A percentile compares a stretch with the other conserved stretches of the same genome.
Evolutionary conservation across 1,140 invertebrate species (phyloP).

Genomic region (Musca domestica): DNA sequence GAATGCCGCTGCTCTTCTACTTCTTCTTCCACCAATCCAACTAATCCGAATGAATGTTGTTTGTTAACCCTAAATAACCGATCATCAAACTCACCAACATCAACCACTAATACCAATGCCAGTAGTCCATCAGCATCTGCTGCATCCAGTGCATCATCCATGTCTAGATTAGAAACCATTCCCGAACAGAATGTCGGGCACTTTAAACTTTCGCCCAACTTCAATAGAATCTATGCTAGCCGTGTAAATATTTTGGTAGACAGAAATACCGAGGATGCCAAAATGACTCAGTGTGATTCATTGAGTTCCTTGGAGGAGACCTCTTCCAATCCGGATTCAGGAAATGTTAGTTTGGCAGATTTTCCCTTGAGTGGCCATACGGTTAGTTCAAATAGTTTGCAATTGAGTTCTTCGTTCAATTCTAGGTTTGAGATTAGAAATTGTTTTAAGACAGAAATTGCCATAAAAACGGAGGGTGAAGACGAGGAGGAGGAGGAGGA

Average conservation of each 20-base stretch:
- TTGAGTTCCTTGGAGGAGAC: constrained; percentile 47
- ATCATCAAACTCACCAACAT: background rate
- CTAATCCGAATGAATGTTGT: constrained; percentile 29
- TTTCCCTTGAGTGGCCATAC: constrained; percentile 29
- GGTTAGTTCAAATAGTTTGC: constrained; percentile 36
- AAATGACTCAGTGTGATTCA: constrained; percentile 39
- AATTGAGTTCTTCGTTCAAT: constrained; percentile 38
- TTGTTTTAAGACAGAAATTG: constrained; percentile 39
- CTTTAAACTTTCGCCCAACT: constrained; percentile 44
- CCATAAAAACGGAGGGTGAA: constrained; percentile 30
- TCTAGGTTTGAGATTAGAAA: constrained; percentile 44
- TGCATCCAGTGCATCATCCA: background rate
- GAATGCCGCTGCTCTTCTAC: constrained; percentile 30
- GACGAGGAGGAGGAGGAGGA: constrained; percentile 25
- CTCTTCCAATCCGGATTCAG: constrained; percentile 50
- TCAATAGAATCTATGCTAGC: constrained; percentile 48
- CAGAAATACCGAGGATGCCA: background rate
- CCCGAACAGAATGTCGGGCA: constrained; percentile 31
- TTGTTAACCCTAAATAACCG: constrained; percentile 25
- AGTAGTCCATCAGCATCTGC: constrained; percentile 20
- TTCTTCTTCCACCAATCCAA: constrained; percentile 39
- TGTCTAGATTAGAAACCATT: constrained; percentile 47
- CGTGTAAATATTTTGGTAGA: constrained; percentile 44
- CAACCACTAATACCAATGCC: constrained; percentile 33
- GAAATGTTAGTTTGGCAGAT: constrained; percentile 49